Percentiles rank a stretch among this genome's conserved stretches.
These are phyloP conservation scores for Eupelmus urozonus DNA, from an alignment of 2,888 invertebrate species.

Conservation along the genomic window DNA sequence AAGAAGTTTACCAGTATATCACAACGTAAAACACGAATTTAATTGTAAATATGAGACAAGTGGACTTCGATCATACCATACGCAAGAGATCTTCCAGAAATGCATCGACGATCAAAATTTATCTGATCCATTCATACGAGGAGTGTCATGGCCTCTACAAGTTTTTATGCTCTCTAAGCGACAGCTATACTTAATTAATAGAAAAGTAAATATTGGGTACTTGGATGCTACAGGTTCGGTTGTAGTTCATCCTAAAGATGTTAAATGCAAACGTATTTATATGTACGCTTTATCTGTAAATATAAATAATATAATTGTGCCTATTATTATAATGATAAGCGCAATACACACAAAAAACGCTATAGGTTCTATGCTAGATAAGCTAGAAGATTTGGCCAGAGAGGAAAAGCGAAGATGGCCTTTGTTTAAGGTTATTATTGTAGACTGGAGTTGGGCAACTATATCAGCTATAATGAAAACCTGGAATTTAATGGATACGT, in stretches of 20 bases:
- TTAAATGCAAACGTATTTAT: background rate
- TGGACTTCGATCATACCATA: background rate
- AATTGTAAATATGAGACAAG: constrained; percentile 9
- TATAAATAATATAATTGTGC: background rate
- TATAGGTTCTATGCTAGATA: background rate
- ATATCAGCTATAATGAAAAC: background rate
- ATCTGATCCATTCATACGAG: background rate
- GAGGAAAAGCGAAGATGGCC: background rate
- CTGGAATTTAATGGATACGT: background rate
- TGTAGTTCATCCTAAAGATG: background rate
- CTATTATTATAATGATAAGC: background rate
- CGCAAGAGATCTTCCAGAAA: constrained; percentile 1
- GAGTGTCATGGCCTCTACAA: background rate
- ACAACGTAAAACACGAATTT: background rate
- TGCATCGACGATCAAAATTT: background rate
- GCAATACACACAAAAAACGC: no score
- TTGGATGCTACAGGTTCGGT: background rate
- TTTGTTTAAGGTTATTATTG: background rate
- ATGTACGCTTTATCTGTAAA: background rate
- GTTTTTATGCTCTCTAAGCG: background rate
- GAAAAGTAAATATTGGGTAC: background rate
- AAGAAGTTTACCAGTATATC: background rate
- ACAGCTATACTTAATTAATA: background rate
- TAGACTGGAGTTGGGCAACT: background rate
- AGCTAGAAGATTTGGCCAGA: background rate